Conservation (phyloP, 2,797 vertebrate genomes). For the Gobio occitaniae region DNA sequence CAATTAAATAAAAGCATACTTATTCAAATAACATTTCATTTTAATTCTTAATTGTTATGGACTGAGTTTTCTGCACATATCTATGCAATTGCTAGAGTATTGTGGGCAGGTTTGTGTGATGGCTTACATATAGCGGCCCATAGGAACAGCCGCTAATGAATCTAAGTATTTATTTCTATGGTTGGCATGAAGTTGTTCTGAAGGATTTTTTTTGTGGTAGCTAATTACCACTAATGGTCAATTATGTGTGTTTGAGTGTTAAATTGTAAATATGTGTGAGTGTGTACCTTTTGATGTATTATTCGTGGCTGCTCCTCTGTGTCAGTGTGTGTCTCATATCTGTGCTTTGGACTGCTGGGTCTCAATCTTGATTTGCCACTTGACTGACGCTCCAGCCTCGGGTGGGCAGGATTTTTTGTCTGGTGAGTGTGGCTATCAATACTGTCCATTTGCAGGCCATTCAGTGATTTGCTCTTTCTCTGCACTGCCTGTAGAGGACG, state of each 20-base stretch:
- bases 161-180: too few species aligned
- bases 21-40: not conserved
- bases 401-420: conserved; percentile 79
- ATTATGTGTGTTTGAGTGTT: not conserved
- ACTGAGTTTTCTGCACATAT: not conserved
- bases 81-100: not conserved
- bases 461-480: conserved; percentile 94
- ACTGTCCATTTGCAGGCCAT: conserved; percentile 93
- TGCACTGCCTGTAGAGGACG: conserved; percentile 89
- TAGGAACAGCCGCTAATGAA: not conserved
- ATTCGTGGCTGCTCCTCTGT: conserved; percentile 82
- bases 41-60: not conserved
- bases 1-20: not conserved
- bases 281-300: conserved; percentile 74
- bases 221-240: not conserved
- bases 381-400: conserved; percentile 87
- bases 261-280: not conserved
- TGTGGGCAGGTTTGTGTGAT: not conserved
- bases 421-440: conserved; percentile 78
- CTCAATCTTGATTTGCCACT: conserved; percentile 81
- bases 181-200: not conserved
- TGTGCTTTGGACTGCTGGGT: conserved; percentile 79
- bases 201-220: not conserved
- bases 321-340: conserved; percentile 75
- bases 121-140: not conserved